Conservation (phyloP, 2,797 vertebrate genomes). For the Clarias pachynema region DNA sequence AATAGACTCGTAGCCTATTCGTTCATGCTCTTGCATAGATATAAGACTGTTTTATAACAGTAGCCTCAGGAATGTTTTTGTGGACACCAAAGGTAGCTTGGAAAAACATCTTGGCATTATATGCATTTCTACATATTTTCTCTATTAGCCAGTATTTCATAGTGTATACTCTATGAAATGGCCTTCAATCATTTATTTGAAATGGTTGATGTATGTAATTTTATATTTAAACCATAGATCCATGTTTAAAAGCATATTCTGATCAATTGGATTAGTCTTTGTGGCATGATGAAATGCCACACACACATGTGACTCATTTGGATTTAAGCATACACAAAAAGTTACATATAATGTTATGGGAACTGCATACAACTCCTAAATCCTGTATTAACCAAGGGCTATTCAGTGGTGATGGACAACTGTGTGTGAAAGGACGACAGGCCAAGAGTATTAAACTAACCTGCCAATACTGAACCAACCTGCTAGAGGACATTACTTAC, state of each 20-base stretch:
- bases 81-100: slow-evolving; percentile 17
- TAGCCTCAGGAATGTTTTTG: slow-evolving; percentile 27
- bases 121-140: slow-evolving; percentile 49
- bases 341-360: slow-evolving; percentile 26
- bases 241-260: slow-evolving; percentile 45
- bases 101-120: slow-evolving; percentile 10
- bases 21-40: slow-evolving; percentile 4
- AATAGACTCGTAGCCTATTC: slow-evolving; percentile 8
- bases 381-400: slow-evolving; percentile 20
- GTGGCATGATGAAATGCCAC: slow-evolving; percentile 49
- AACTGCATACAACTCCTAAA: slow-evolving; percentile 19
- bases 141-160: slow-evolving; percentile 54
- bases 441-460: slow-evolving; percentile 37
- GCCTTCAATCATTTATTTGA: slow-evolving; percentile 33
- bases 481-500: slow-evolving; percentile 41
- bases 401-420: slow-evolving; percentile 43
- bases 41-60: slow-evolving; percentile 22
- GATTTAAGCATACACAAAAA: slow-evolving; percentile 53
- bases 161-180: slow-evolving; percentile 40
- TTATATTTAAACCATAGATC: slow-evolving; percentile 56
- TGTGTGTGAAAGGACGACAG: slow-evolving; percentile 6
- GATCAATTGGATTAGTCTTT: slow-evolving; percentile 58
- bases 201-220: slow-evolving; percentile 50
- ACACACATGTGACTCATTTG: slow-evolving; percentile 46
- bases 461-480: slow-evolving; percentile 39